Evolutionary conservation across 2,888 invertebrate genomes (phyloP), one percentile per base, ranked within the genome.

Genomic region (Drosophila stalkeri): DNA sequence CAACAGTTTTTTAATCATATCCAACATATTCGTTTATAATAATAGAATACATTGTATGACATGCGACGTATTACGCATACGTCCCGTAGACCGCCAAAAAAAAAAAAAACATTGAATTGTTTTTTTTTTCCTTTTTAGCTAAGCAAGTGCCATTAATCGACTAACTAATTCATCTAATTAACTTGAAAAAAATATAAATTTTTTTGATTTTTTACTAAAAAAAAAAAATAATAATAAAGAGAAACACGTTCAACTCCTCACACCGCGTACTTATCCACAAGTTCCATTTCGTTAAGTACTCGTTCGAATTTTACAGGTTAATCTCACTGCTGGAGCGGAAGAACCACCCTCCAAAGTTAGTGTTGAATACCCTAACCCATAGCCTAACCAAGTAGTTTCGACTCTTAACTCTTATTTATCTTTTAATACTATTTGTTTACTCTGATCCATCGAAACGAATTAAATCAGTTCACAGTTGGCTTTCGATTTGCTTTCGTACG

Each of bases 271-370:
- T 43, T 44, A 27, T 44, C 55, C 64, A 33, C 12, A 60, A 70
- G 73, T 63, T 66, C 69, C 79, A 66, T 67, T 68, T 67, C 77
- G 84, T 83, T 72, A 68, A 67, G 56, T 67, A 56, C 67, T 68
- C 73, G 56, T 81, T 82, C 72, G 43, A 65, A 85, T 89, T 91
- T 91, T 89, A 77, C 92, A 93, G 93, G 93, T 93, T 91, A 92
- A 93, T 90, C 92, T 93, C 88, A 92, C 93, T 84, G 93, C 93
- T 89, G 93, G 93, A 91, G 92, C 92, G 84, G 92, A 92, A 79
- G 93, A 92, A 91, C 88, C 90, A 76, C 91, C 92, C 90, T 91
- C 93, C 91, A 93, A 93, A 93, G 93, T 93, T 93, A 93, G 93
- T 93, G 93, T 93, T 89, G 73, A 79, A 70, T 70, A 64, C 72